These are phyloP conservation scores for Spicauda simplicius DNA, from an alignment of 2,888 invertebrate species.

Conservation along the genomic window DNA sequence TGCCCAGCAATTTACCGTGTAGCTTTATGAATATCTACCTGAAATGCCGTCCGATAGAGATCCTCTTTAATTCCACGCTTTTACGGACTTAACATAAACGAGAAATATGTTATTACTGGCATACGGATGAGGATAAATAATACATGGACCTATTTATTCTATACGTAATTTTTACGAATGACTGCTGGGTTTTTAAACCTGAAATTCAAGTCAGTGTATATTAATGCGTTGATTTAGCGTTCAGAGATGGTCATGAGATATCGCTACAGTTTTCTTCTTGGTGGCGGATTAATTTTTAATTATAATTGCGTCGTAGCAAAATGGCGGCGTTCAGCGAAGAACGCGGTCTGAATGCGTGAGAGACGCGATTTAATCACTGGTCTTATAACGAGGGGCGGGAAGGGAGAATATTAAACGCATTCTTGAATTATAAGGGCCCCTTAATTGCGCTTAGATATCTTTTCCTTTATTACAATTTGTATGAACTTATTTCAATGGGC, in stretches of 20 bases:
- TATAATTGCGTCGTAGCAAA: conserved; percentile 73
- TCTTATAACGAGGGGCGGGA: conserved; percentile 68
- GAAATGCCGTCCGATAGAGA: conserved; percentile 31
- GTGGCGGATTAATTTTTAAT: conserved; percentile 78
- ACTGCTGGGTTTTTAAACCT: conserved; percentile 21
- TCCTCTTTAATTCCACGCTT: conserved; percentile 33
- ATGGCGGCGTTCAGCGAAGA: conserved; percentile 58
- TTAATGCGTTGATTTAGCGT: conserved; percentile 47
- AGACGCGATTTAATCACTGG: conserved; percentile 76
- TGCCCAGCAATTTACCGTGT: conserved; percentile 71
- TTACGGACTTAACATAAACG: conserved; percentile 31
- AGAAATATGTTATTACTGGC: conserved; percentile 32
- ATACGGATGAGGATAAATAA: conserved; percentile 26
- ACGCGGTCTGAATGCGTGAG: conserved; percentile 69
- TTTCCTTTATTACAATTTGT: conserved; percentile 73
- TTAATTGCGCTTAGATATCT: conserved; percentile 74
- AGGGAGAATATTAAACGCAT: conserved; percentile 70
- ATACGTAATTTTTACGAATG: conserved; percentile 2
- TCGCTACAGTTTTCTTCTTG: conserved; percentile 58
- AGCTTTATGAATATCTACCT: conserved; percentile 64
- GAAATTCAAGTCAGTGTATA: conserved; percentile 42
- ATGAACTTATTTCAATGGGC: conserved; percentile 50
- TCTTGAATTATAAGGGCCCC: conserved; percentile 74
- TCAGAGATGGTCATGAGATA: conserved; percentile 50
- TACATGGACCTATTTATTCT: conserved; percentile 14